These are phyloP conservation scores for Agonopterix heracliana DNA, from an alignment of 2,888 invertebrate genomes.

Conservation along the genomic window DNA sequence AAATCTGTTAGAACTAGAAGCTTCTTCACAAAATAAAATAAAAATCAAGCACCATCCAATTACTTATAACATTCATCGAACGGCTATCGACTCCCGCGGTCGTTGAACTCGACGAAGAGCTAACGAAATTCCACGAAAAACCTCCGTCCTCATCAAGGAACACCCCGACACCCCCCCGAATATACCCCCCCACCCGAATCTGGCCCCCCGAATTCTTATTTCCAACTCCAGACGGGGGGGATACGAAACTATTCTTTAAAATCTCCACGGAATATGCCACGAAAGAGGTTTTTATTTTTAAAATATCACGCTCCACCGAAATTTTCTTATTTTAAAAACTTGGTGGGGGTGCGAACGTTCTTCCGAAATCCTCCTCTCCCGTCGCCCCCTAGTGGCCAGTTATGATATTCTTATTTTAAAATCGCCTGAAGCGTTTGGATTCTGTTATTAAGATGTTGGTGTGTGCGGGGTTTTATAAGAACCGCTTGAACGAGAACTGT, in stretches of 20 bases:
- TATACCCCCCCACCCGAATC: slow-evolving; percentile 59
- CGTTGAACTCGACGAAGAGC: slow-evolving; percentile 54
- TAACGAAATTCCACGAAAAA: slow-evolving; percentile 73
- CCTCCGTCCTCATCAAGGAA: slow-evolving; percentile 71
- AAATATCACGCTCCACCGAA: slow-evolving; percentile 76
- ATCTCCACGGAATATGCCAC: slow-evolving; percentile 75
- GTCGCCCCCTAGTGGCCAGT: slow-evolving; percentile 57
- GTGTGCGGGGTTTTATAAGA: slow-evolving; percentile 56
- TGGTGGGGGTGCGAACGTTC: slow-evolving; percentile 63
- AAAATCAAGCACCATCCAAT: slow-evolving; percentile 45
- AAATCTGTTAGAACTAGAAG: not conserved
- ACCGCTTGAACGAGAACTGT: slow-evolving; percentile 37
- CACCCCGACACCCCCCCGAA: slow-evolving; percentile 60
- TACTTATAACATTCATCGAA: slow-evolving; percentile 62
- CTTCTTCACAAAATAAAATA: slow-evolving; percentile 22
- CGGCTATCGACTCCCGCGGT: slow-evolving; percentile 64
- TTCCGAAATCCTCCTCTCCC: slow-evolving; percentile 62
- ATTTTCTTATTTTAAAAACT: slow-evolving; percentile 74
- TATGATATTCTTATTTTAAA: slow-evolving; percentile 74
- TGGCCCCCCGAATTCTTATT: slow-evolving; percentile 72
- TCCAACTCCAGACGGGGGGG: slow-evolving; percentile 70
- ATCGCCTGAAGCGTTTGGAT: slow-evolving; percentile 71
- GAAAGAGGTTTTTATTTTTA: slow-evolving; percentile 74
- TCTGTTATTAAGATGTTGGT: slow-evolving; percentile 71
- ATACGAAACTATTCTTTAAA: slow-evolving; percentile 75